phyloP scores from a whole-genome alignment of 2,797 vertebrate species.

The Gallinago solitaria region DNA sequence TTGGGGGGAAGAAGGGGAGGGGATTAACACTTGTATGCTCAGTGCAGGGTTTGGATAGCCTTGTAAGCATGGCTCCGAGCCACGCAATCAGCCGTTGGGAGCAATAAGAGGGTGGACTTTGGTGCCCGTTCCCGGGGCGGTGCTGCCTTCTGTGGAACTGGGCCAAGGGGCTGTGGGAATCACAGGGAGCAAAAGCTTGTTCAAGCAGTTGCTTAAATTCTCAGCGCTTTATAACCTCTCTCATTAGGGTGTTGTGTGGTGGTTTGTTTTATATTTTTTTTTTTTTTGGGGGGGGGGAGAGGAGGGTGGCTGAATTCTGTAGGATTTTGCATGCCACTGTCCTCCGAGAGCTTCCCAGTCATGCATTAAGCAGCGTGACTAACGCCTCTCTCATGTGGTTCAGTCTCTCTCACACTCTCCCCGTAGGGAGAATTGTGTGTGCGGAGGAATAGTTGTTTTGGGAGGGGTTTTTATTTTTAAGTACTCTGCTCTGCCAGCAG shows the following conservation, averaged over 20 bases:
- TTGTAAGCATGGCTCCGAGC: slow-evolving; percentile 24
- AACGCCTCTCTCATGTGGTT: slow-evolving; percentile 70
- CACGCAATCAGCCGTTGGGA: not conserved
- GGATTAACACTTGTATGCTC: slow-evolving; percentile 10
- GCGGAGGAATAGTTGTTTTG: slow-evolving; percentile 58
- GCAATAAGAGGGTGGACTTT: slow-evolving; percentile 19
- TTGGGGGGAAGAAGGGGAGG: not conserved
- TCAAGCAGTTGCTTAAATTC: slow-evolving; percentile 36
- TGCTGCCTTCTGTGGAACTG: slow-evolving; percentile 25
- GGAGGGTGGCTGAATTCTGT: slow-evolving; percentile 3
- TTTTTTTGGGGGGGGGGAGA: not conserved
- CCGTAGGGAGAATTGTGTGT: slow-evolving; percentile 52
- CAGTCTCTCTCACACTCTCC: slow-evolving; percentile 33
- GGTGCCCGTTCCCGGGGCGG: slow-evolving; percentile 2
- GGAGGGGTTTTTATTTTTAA: slow-evolving; percentile 67
- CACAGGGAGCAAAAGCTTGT: slow-evolving; percentile 2
- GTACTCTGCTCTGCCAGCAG: slow-evolving; percentile 36
- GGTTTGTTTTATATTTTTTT: not conserved
- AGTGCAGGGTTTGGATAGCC: slow-evolving; percentile 9
- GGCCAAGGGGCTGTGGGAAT: slow-evolving; percentile 61
- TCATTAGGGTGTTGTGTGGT: not conserved
- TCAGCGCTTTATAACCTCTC: not conserved
- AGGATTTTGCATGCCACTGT: slow-evolving; percentile 58
- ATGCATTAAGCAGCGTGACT: slow-evolving; percentile 68
- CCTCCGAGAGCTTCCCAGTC: slow-evolving; percentile 60